phyloP scores from a whole-genome alignment of 2,888 invertebrate species.

The Trachelus stipa region DNA sequence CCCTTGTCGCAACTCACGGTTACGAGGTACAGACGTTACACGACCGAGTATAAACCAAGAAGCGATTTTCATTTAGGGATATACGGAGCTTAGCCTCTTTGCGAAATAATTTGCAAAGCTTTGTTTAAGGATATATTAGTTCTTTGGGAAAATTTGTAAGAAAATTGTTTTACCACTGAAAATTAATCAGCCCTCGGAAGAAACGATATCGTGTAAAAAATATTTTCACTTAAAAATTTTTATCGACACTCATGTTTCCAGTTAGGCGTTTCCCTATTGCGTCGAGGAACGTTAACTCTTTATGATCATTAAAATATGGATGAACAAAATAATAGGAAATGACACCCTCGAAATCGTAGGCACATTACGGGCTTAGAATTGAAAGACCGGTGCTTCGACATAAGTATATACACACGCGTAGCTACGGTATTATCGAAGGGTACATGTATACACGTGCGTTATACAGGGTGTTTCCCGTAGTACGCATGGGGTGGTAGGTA shows the following conservation, averaged over 20 bases:
- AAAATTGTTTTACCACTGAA: too few species aligned
- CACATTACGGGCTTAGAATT: slow-evolving; percentile 31
- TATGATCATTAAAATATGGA: not conserved
- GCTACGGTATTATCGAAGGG: not conserved
- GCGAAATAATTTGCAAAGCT: not conserved
- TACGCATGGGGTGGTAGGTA: not conserved
- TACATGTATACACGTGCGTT: not conserved
- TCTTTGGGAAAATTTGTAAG: too few species aligned
- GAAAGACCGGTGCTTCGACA: slow-evolving; percentile 25
- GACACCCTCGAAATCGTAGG: slow-evolving; percentile 29
- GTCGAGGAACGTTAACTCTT: not conserved
- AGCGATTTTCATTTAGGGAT: slow-evolving; percentile 4
- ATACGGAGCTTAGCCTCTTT: not conserved
- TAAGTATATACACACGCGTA: slow-evolving; percentile 25
- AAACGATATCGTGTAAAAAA: not conserved
- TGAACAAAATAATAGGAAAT: not conserved
- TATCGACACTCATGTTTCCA: not conserved
- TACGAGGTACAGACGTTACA: not conserved
- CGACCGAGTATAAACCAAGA: slow-evolving; percentile 10
- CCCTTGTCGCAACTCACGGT: slow-evolving; percentile 22
- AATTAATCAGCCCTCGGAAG: too few species aligned
- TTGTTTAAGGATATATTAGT: too few species aligned
- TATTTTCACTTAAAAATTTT: not conserved
- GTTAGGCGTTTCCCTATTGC: not conserved
- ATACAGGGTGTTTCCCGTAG: slow-evolving; percentile 13